Evolutionary conservation across 1,140 invertebrate species (phyloP), one percentile per base, ranked within the genome.

Genomic region (Drosophila oshimai): DNA sequence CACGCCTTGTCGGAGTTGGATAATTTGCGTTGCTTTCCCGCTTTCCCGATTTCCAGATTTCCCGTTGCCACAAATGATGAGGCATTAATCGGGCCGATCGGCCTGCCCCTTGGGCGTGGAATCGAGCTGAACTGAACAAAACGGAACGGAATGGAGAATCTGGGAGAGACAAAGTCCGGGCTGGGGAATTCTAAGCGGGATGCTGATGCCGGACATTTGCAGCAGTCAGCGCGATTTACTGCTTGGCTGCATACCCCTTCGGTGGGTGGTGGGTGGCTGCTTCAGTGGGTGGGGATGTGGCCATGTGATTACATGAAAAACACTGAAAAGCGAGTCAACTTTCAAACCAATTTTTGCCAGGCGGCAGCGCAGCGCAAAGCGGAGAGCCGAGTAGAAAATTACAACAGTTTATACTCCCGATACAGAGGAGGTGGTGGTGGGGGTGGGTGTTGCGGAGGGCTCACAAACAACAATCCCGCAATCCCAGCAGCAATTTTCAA

Each of bases 401-500:
- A 83, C 69, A 33, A 55, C 62, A 84, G 49, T 69, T 74, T 76
- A 54, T 62, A 58, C 53, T 51, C 42, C 37, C 20, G 53, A 50
- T 44, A 67, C 50, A 50, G 31, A 41, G 46, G 36, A 46, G 29
- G 33, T 17, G 18, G 29, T 44, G 26, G 29, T n/a, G n/a, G n/a
- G n/a, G n/a, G n/a, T 17, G 49, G 26, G 45, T 36, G 15, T 7
- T 18, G 20, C 6, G 29, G 54, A 50, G 46, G 29, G 20, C 31
- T 13, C 53, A 44, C 47, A 79, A 77, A 47, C 70, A 78, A 77
- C 72, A 83, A 75, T 86, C 73, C 75, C 80, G 80, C 75, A 86
- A 87, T 86, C 81, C 81, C 81, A 80, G 68, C 73, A 87, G 81
- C 81, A 86, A 86, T 86, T 86, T 86, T 86, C 50, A 86, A 86